Conservation (phyloP, 2,113 vertebrate genomes). For the Actenoides hombroni region DNA sequence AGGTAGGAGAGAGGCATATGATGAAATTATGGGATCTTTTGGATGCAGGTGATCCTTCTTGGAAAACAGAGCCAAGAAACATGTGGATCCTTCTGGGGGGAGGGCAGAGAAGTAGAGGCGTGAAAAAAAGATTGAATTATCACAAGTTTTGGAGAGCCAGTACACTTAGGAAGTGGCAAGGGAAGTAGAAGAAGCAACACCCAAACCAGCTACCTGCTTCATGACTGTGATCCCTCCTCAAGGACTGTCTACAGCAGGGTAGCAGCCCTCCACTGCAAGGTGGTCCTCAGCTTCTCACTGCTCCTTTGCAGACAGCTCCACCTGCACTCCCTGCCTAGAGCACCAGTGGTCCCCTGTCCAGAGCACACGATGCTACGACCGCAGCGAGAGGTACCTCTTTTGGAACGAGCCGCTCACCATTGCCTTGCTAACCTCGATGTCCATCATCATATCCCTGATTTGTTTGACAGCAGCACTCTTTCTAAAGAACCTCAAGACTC, state of each 20-base stretch:
- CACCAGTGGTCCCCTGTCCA: constrained; percentile 76
- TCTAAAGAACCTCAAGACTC: constrained; percentile 56
- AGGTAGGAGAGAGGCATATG: background rate
- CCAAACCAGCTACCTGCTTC: rapidly evolving
- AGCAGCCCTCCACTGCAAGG: background rate
- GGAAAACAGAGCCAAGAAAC: background rate
- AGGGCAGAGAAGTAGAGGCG: background rate
- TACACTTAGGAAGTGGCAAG: too few species aligned
- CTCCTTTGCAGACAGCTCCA: constrained; percentile 72
- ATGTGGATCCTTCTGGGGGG: too few species aligned
- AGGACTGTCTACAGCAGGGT: background rate
- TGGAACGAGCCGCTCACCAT: constrained; percentile 71
- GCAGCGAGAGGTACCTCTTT: constrained; percentile 68
- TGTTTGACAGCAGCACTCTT: constrained; percentile 65
- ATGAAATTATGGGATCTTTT: background rate
- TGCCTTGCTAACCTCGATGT: constrained; percentile 34
- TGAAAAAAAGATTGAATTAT: background rate
- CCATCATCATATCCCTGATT: constrained; percentile 44
- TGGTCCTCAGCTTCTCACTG: background rate
- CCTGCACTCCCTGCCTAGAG: constrained; percentile 71
- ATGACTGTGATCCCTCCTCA: background rate
- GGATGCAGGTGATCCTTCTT: background rate
- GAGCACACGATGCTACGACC: constrained; percentile 73
- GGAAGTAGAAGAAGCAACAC: background rate
- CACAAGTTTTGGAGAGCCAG: background rate